Conservation (phyloP, 2,797 vertebrate species). For the Scolopax bukidnonensis region DNA sequence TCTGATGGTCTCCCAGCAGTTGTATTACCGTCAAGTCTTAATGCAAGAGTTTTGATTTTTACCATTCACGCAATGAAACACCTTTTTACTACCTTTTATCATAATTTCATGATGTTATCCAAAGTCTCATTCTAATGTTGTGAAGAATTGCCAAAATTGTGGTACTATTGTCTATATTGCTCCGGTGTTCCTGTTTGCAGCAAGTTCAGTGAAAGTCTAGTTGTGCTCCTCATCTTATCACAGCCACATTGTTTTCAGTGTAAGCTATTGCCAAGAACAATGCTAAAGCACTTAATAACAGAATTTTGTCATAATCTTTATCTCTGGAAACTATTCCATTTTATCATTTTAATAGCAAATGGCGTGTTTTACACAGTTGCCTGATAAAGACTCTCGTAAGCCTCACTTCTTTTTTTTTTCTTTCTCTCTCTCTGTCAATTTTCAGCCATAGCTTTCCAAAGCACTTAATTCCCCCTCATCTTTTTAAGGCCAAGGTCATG, state of each 20-base stretch:
- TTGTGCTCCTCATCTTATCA: neutral
- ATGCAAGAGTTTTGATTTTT: neutral
- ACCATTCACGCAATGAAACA: neutral
- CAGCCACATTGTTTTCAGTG: neutral
- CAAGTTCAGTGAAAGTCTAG: neutral
- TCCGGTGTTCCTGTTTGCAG: neutral
- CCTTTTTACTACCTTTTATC: neutral
- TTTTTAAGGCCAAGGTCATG: conserved; percentile 27
- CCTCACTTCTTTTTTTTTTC: neutral
- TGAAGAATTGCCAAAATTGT: neutral
- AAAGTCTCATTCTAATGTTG: neutral
- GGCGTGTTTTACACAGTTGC: neutral
- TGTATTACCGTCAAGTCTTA: neutral
- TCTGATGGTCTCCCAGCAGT: neutral
- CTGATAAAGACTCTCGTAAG: neutral
- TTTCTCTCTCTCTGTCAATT: neutral
- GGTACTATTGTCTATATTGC: neutral
- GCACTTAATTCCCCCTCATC: neutral
- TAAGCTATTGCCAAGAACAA: neutral
- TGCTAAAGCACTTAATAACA: neutral
- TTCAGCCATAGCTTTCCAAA: neutral
- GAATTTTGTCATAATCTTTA: neutral
- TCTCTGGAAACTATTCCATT: neutral
- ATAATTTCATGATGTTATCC: neutral
- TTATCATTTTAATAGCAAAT: conserved; percentile 43